Evolutionary conservation across 2,797 vertebrate species (phyloP).

Genomic region (Hippoglossus hippoglossus): DNA sequence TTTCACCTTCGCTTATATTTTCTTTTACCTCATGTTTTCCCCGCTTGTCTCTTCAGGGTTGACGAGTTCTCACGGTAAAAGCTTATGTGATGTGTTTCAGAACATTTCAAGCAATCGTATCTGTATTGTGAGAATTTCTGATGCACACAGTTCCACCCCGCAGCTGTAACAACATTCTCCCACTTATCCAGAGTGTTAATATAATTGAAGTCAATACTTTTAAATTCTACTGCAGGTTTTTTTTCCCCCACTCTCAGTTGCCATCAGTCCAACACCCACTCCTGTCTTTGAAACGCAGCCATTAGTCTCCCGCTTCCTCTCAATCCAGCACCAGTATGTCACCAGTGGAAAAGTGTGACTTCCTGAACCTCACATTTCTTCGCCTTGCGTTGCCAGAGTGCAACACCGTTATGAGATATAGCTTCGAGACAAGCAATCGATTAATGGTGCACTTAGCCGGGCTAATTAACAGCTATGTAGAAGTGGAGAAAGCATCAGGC

Average conservation of each 20-base stretch:
- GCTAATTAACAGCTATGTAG: slow-evolving; percentile 84
- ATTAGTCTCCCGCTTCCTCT: slow-evolving; percentile 34
- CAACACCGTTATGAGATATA: slow-evolving; percentile 81
- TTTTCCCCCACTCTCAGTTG: background rate
- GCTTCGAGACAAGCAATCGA: slow-evolving; percentile 81
- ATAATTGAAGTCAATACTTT: slow-evolving; percentile 21
- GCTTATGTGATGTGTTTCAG: background rate
- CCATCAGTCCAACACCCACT: slow-evolving; percentile 27
- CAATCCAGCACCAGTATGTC: slow-evolving; percentile 49
- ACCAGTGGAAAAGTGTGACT: slow-evolving; percentile 62
- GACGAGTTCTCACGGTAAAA: background rate
- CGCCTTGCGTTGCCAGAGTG: slow-evolving; percentile 53
- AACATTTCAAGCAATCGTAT: background rate
- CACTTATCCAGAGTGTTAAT: slow-evolving; percentile 17
- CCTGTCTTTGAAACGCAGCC: slow-evolving; percentile 29
- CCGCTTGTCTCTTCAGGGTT: slow-evolving; percentile 13
- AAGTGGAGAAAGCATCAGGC: slow-evolving; percentile 69
- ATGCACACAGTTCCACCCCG: slow-evolving; percentile 1
- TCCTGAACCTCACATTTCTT: slow-evolving; percentile 77
- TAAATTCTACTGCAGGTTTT: slow-evolving; percentile 15
- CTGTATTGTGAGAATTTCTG: slow-evolving; percentile 8
- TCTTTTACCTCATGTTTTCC: slow-evolving; percentile 4
- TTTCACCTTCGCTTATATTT: slow-evolving; percentile 5
- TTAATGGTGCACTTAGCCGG: slow-evolving; percentile 85
- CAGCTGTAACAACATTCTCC: slow-evolving; percentile 13